These are phyloP conservation scores for Coracopsis vasa DNA, from an alignment of 2,113 vertebrate genomes.

Conservation along the genomic window DNA sequence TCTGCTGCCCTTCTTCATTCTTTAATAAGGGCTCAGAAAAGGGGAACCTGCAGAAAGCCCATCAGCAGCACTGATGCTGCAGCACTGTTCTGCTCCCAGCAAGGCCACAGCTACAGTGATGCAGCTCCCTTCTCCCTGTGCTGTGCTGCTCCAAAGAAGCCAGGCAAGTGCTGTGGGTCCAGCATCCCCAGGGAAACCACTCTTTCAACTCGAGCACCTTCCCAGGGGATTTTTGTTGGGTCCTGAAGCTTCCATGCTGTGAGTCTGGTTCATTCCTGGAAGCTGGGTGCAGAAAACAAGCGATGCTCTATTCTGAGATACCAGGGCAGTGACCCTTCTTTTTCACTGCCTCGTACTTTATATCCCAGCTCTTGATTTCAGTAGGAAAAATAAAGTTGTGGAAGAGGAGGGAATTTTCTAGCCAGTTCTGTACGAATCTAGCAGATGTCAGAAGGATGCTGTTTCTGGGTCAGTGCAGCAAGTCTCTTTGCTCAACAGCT, in stretches of 20 bases:
- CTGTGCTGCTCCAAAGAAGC: not conserved
- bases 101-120: not conserved
- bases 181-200: fast-evolving
- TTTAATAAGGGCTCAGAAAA: not conserved
- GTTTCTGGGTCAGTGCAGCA: not conserved
- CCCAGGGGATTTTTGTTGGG: not conserved
- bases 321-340: not conserved
- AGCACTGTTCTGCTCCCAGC: not conserved
- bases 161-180: fast-evolving
- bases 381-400: not conserved
- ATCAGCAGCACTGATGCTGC: fast-evolving
- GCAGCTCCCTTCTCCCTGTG: not conserved
- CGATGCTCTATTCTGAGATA: not conserved
- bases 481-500: not conserved
- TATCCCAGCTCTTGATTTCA: not conserved
- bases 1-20: fast-evolving
- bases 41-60: not conserved
- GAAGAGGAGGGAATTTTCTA: not conserved
- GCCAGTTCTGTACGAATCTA: not conserved
- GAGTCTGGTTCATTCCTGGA: not conserved
- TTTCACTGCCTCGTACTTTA: not conserved
- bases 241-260: not conserved
- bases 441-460: not conserved
- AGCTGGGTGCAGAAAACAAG: not conserved
- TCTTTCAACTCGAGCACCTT: not conserved